phyloP scores from a whole-genome alignment of 2,797 vertebrate genomes.

The Enteromius radiatus region DNA sequence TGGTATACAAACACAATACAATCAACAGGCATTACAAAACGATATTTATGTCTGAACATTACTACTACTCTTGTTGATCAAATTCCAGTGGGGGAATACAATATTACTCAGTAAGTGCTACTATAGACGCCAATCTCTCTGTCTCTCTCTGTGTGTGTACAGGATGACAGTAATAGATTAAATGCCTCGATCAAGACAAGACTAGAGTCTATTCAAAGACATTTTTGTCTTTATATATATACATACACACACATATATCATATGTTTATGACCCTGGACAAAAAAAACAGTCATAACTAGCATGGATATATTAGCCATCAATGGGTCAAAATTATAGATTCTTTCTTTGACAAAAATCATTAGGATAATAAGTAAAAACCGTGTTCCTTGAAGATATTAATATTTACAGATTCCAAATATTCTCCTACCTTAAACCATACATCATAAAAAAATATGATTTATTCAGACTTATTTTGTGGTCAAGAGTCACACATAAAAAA shows the following conservation, averaged over 20 bases:
- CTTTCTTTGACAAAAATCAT: no score
- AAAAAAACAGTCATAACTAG: background rate
- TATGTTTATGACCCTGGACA: no score
- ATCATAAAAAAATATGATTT: background rate
- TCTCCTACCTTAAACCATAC: background rate
- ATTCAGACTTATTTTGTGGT: background rate
- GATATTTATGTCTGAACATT: conserved; percentile 15
- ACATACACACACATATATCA: no score
- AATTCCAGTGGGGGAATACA: conserved; percentile 43
- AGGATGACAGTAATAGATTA: conserved; percentile 5
- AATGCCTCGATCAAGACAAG: background rate
- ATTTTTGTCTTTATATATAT: background rate
- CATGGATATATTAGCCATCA: background rate
- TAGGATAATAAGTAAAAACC: no score
- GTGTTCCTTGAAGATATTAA: no score
- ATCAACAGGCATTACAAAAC: background rate
- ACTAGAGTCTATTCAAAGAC: conserved; percentile 15
- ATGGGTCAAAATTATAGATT: no score
- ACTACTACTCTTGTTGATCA: conserved; percentile 38
- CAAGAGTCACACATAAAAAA: background rate
- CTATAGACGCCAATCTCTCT: background rate
- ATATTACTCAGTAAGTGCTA: background rate
- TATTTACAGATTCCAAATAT: no score
- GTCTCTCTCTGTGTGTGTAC: background rate
- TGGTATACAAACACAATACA: background rate